Conservation (phyloP, 2,113 vertebrate genomes). For the Gobiocypris rarus region DNA sequence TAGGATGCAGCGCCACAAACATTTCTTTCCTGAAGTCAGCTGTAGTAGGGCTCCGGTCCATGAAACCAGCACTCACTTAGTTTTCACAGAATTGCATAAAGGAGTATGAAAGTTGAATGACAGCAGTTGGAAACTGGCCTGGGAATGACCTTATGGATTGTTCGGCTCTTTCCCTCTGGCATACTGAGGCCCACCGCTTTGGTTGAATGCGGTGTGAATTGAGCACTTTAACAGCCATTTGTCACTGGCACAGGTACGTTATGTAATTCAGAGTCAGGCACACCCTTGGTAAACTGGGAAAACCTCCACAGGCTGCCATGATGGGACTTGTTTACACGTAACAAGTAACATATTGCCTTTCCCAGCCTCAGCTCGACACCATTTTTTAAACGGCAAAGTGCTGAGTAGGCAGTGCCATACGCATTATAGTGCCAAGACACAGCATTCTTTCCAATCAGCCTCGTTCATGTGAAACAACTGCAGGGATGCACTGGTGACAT, state of each 20-base stretch:
- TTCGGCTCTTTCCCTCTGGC: constrained; percentile 11
- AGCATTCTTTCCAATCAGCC: constrained; percentile 40
- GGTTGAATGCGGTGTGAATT: constrained; percentile 20
- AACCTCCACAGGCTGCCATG: constrained; percentile 4
- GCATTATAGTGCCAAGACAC: constrained; percentile 2
- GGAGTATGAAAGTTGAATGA: constrained; percentile 27
- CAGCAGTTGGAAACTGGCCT: constrained; percentile 19
- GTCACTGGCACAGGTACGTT: constrained; percentile 30
- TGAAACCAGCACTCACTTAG: not conserved
- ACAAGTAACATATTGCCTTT: constrained; percentile 27
- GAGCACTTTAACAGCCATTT: constrained; percentile 38
- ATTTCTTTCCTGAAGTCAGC: constrained; percentile 23
- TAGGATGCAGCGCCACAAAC: constrained; percentile 4
- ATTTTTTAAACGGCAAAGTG: constrained; percentile 22
- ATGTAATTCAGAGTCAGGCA: constrained; percentile 25
- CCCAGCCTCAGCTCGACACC: constrained; percentile 13
- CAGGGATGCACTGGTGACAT: not conserved
- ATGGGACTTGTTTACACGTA: constrained; percentile 7
- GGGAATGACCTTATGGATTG: constrained; percentile 15
- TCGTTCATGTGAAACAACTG: constrained; percentile 25
- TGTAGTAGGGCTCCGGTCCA: not conserved
- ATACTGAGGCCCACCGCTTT: not conserved
- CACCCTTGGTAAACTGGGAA: constrained; percentile 46
- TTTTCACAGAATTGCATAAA: constrained; percentile 46
- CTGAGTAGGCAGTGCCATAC: constrained; percentile 38